Conservation (phyloP, 1,140 invertebrate species). For the Phortica variegata region DNA sequence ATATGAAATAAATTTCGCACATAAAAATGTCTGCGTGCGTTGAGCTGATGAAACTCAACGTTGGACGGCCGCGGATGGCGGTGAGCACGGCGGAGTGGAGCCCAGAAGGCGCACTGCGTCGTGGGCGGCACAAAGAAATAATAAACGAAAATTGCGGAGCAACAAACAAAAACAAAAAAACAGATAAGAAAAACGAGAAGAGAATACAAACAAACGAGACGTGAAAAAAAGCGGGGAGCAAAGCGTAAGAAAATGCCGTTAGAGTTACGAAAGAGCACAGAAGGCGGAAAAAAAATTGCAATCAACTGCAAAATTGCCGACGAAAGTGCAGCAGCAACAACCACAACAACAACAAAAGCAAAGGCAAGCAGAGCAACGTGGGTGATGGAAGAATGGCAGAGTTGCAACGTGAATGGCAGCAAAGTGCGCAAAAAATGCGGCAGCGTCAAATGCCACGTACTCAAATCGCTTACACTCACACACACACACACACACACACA, state of each 20-base stretch:
- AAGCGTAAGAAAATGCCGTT: too few species aligned
- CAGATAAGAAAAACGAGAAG: too few species aligned
- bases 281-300: constrained; percentile 52
- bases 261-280: constrained; percentile 50
- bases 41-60: too few species aligned
- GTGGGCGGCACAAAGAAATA: constrained; percentile 2
- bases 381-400: neutral
- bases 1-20: too few species aligned
- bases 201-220: too few species aligned
- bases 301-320: constrained; percentile 56
- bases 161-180: too few species aligned
- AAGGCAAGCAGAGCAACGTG: neutral
- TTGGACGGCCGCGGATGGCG: constrained; percentile 12
- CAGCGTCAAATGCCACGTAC: too few species aligned
- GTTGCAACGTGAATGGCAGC: neutral
- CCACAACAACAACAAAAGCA: constrained; percentile 3
- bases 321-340: constrained; percentile 31
- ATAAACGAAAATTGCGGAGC: constrained; percentile 4
- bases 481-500: too few species aligned
- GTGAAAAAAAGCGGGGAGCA: too few species aligned
- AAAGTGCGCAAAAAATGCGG: neutral
- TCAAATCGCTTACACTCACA: too few species aligned
- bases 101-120: neutral
- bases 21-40: too few species aligned
- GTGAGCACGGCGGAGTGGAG: neutral